phyloP scores from a whole-genome alignment of 2,113 vertebrate species.

The Ictidomys tridecemlineatus region DNA sequence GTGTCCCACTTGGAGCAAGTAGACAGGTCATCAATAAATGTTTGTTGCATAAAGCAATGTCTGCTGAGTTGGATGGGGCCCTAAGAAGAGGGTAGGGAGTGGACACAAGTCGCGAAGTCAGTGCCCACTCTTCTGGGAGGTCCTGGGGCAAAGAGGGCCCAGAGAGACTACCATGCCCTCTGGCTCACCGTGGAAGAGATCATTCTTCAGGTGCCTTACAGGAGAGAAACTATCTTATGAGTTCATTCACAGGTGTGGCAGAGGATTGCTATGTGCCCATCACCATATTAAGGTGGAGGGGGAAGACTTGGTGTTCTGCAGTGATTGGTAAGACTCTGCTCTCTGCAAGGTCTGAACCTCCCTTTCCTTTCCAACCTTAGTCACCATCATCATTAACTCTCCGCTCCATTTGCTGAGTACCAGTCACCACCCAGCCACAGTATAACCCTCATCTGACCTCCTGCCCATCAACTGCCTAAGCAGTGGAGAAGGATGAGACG shows the following conservation, averaged over 20 bases:
- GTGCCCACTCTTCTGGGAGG: neutral
- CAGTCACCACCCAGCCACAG: neutral
- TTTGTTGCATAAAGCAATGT: neutral
- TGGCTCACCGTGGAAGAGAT: neutral
- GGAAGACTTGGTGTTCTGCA: fast-evolving
- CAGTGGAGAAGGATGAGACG: neutral
- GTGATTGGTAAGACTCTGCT: neutral
- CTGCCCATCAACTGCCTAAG: neutral
- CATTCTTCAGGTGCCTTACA: neutral
- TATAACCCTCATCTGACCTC: neutral
- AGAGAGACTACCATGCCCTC: neutral
- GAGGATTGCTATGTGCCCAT: neutral
- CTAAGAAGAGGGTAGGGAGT: neutral
- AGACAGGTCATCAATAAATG: slow-evolving; percentile 67
- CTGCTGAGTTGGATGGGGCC: neutral
- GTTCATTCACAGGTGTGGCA: neutral
- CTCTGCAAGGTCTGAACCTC: no score
- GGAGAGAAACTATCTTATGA: neutral
- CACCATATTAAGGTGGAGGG: neutral
- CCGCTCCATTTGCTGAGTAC: neutral
- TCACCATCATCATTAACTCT: neutral
- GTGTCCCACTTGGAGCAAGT: neutral
- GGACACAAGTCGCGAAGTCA: neutral
- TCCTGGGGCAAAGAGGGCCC: neutral
- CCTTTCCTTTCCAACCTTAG: neutral